Base-by-base conservation (phyloP, 2,113 vertebrate genomes). In the Mobula birostris region DNA sequence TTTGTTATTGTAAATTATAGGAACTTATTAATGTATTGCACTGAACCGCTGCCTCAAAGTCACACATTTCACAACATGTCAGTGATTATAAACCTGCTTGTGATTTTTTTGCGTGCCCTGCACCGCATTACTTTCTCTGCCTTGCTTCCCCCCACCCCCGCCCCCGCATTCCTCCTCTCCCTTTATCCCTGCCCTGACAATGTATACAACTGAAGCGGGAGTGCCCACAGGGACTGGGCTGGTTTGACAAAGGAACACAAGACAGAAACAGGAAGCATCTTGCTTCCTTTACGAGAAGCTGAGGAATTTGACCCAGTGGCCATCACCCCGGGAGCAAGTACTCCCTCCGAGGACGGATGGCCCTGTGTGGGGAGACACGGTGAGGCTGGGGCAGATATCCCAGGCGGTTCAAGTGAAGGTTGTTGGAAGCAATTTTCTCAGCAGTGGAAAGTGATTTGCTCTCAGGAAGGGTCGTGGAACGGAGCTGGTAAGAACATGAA, bases 201-300 rank as follows among this genome's bases (percentile, higher is more conserved):
- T 27, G 40, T 48, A 7, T 68, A 11, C 36, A 74, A 74, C 17
- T 56, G 91, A 40, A 48, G 21, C 21, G 36, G 24, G 91, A 74
- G 14, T 29, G 70, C 32, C 32, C 68, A 29, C 27, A 72, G 63
- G 63, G n/a, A 91, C 15, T 91, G 88, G 63, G 91, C 66, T 29
- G 68, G 24, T 4, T 74, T 29, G 91, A 93, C 48, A 93, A 93
- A 93, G 36, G 91, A 93, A 14, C 11, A 48, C 8, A 40, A 36
- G 91, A 56, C 91, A 93, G 91, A 74, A 27, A 29, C 91, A 93
- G 91, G 91, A 93, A 93, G 27, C 32, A 1, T 12, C 27, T 9
- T 40, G 32, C 36, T 93, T 74, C 91, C 70, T 74, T 74, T 56
- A 56, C 3, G 2, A 48, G 91, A 21, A 74, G 91, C n/a, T 0